A percentile compares a stretch with the other conserved stretches of the same genome.
These are phyloP conservation scores for Phlogophora meticulosa DNA, from an alignment of 2,888 invertebrate species.

Conservation along the genomic window DNA sequence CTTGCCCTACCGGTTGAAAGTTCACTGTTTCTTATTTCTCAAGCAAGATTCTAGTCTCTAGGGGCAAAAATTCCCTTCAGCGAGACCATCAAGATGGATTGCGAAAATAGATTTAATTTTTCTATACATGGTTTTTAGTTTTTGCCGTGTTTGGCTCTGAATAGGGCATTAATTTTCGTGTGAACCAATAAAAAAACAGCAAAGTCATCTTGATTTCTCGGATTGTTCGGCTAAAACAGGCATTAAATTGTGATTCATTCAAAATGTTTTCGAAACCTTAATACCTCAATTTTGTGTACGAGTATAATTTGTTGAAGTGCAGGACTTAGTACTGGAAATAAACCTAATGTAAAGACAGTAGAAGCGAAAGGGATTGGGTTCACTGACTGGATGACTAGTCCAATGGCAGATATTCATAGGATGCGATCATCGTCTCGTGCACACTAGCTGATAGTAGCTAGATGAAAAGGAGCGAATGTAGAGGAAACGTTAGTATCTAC, in stretches of 20 bases:
- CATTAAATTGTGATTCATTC: neutral
- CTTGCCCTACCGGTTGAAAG: constrained; percentile 51
- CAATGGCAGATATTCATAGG: constrained; percentile 1
- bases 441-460: neutral
- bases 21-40: constrained; percentile 55
- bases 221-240: neutral
- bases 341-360: neutral
- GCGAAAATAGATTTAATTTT: constrained; percentile 34
- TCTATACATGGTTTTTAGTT: constrained; percentile 1
- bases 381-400: neutral
- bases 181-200: neutral
- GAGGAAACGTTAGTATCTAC: neutral
- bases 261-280: neutral
- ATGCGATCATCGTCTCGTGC: neutral
- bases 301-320: neutral
- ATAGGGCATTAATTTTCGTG: neutral
- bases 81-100: constrained; percentile 5
- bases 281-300: no score
- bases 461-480: neutral
- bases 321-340: neutral
- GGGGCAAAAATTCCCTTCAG: constrained; percentile 19
- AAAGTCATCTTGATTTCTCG: neutral
- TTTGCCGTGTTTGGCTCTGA: neutral
- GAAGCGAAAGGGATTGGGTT: neutral
- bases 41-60: constrained; percentile 27